Evolutionary conservation across 2,113 vertebrate genomes (phyloP), one percentile per base, ranked within the genome.

Genomic region (Marcusenius ussheri): DNA sequence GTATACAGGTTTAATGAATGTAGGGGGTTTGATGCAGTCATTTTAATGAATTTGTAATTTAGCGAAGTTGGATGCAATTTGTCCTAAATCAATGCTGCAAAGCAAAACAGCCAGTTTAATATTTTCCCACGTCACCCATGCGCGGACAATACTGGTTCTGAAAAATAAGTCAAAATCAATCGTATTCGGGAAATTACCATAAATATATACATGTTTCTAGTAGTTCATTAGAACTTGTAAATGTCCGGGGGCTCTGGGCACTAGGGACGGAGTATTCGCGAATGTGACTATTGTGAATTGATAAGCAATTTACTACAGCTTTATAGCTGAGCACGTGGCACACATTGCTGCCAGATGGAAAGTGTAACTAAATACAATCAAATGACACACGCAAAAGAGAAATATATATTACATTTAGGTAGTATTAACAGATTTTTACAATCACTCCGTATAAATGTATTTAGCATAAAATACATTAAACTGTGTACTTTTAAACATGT

Each of bases 391-490:
- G 89, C 88, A 91, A 91, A 7, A 7, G 17, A 91, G 86, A 91
- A 31, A 90, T 91, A 88, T 66, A 27, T 27, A 70, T 70, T 70
- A 31, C 62, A 27, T 94, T 91, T 49, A 86, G 9, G 9, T 35
- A 86, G n/a, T 27, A 50, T 86, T 87, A 88, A 95, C 93, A 93
- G 90, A 93, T 89, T 92, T 90, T 93, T 92, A 92, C 92, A 91
- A 91, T 93, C 86, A 91, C 53, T 83, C 92, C 91, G 93, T 95
- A 94, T 62, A 93, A 94, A 95, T 95, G 83, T 77, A 93, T 93
- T 92, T 92, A 93, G 91, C 94, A 96, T 96, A 96, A 96, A 94
- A 96, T 96, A 96, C 96, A 96, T 96, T 95, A 96, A 96, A 95
- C 95, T 93, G 49, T 53, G 50, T 92, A 94, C 95, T 95, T 96